Conservation (phyloP, 2,888 invertebrate genomes). For the Rhimphoctona megacephalus region DNA sequence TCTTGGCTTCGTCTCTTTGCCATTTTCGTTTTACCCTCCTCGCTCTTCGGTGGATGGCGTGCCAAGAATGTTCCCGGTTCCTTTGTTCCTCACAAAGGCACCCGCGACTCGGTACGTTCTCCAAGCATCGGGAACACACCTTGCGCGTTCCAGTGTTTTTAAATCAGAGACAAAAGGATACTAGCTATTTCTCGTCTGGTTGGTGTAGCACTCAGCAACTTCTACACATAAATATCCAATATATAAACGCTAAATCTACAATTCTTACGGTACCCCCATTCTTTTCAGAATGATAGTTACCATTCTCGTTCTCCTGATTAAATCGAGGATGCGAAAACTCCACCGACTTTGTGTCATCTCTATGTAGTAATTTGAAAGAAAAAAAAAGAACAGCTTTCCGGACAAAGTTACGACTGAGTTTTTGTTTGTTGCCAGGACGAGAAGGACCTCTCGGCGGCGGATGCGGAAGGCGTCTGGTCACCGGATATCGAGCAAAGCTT, state of each 20-base stretch:
- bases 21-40: constrained; percentile 57
- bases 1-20: constrained; percentile 50
- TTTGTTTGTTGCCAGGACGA: constrained; percentile 87
- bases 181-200: constrained; percentile 56
- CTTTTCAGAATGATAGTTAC: constrained; percentile 43
- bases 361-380: background rate
- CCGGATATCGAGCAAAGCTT: constrained; percentile 99
- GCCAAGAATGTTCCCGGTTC: constrained; percentile 74
- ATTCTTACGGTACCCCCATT: constrained; percentile 66
- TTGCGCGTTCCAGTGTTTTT: constrained; percentile 73
- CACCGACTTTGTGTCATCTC: background rate
- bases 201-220: constrained; percentile 47
- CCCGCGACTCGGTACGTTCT: constrained; percentile 70
- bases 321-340: constrained; percentile 12
- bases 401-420: background rate
- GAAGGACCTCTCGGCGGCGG: constrained; percentile 97
- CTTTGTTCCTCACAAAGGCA: constrained; percentile 73
- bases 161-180: constrained; percentile 74
- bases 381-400: background rate
- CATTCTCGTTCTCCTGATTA: constrained; percentile 19
- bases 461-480: constrained; percentile 99
- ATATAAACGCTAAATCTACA: constrained; percentile 34
- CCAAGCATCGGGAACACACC: constrained; percentile 72
- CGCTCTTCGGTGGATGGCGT: constrained; percentile 68
- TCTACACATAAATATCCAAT: constrained; percentile 18